phyloP scores from a whole-genome alignment of 2,888 invertebrate genomes.

The Lepidocyrtoides sp. region DNA sequence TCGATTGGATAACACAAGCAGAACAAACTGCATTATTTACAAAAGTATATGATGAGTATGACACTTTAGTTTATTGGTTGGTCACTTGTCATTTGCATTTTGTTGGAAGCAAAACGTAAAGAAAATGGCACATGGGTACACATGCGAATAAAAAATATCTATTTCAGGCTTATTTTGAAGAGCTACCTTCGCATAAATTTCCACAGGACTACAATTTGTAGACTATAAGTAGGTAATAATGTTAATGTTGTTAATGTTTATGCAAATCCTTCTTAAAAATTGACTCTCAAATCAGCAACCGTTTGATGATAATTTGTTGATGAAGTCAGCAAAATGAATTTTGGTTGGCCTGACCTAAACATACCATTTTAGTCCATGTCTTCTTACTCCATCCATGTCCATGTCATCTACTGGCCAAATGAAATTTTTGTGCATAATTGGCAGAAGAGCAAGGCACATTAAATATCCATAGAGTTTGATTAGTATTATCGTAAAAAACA shows the following conservation, averaged over 20 bases:
- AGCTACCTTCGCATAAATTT: not conserved
- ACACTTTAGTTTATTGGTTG: not conserved
- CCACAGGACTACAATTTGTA: not conserved
- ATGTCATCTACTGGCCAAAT: not conserved
- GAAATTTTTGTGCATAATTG: slow-evolving; percentile 12
- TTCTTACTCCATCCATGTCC: not conserved
- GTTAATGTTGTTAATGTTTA: not conserved
- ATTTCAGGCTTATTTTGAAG: not conserved
- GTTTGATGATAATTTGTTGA: slow-evolving; percentile 8
- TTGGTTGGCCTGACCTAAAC: not conserved
- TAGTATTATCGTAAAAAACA: not conserved
- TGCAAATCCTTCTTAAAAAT: not conserved
- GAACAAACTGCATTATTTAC: not conserved
- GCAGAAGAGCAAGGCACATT: slow-evolving; percentile 24
- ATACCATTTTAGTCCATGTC: not conserved
- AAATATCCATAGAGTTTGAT: not conserved
- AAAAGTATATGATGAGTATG: not conserved
- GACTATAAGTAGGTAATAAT: not conserved
- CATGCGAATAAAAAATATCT: not conserved
- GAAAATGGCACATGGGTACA: not conserved
- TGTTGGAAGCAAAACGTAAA: too few species aligned
- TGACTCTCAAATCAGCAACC: not conserved
- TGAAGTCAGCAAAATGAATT: not conserved
- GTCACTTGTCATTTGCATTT: not conserved
- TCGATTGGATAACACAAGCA: not conserved